Evolutionary conservation across 2,797 vertebrate species (phyloP).

Genomic region (Oreonectes daqikongensis): DNA sequence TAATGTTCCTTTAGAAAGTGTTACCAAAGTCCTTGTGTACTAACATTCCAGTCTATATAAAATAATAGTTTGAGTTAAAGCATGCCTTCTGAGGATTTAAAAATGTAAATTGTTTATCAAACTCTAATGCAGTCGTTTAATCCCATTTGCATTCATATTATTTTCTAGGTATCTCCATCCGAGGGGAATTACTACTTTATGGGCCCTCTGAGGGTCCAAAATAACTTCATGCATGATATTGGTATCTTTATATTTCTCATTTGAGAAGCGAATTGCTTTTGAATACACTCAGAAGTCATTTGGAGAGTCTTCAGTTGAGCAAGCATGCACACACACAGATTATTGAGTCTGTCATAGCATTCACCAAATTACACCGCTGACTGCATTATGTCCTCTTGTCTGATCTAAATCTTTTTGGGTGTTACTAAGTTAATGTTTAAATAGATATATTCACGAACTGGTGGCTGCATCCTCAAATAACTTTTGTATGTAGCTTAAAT

Average conservation of each 20-base stretch:
- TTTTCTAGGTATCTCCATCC: constrained; percentile 83
- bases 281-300: constrained; percentile 88
- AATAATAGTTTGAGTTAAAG: constrained; percentile 20
- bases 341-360: constrained; percentile 68
- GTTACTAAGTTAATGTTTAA: background rate
- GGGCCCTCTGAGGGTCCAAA: constrained; percentile 87
- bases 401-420: constrained; percentile 42
- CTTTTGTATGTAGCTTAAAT: background rate
- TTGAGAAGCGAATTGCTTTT: constrained; percentile 90
- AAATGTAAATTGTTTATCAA: constrained; percentile 88
- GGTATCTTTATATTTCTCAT: constrained; percentile 93
- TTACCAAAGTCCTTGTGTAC: background rate
- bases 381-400: constrained; percentile 63
- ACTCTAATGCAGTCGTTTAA: constrained; percentile 87
- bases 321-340: constrained; percentile 76
- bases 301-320: constrained; percentile 85
- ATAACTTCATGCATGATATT: constrained; percentile 91
- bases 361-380: constrained; percentile 76
- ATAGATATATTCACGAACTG: background rate
- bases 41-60: background rate
- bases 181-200: constrained; percentile 85
- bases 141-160: constrained; percentile 98
- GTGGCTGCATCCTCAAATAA: background rate
- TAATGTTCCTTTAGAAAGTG: background rate
- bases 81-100: constrained; percentile 77